phyloP scores from a whole-genome alignment of 2,113 vertebrate genomes.

The Felis chaus region DNA sequence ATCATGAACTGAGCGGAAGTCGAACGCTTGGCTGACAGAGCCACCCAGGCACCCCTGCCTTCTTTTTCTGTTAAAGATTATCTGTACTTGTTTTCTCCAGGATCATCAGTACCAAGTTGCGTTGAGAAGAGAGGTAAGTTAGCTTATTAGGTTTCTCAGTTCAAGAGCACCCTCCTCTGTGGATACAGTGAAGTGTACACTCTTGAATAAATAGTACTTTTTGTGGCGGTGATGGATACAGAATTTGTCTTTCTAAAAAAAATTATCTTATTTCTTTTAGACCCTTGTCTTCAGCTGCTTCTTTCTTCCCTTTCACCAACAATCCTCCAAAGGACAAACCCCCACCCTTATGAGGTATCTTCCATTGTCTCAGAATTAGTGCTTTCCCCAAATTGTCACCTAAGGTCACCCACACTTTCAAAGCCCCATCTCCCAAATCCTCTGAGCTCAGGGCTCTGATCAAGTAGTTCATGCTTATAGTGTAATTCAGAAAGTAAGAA shows the following conservation, averaged over 20 bases:
- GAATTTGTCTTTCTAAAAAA: background rate
- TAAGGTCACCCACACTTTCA: background rate
- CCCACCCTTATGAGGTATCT: background rate
- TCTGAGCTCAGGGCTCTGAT: background rate
- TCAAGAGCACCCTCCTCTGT: constrained; percentile 53
- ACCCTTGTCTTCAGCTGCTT: background rate
- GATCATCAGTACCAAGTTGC: background rate
- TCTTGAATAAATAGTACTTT: background rate
- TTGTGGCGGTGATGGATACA: background rate
- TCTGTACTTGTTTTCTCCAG: background rate
- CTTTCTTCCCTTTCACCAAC: background rate
- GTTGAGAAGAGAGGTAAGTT: background rate
- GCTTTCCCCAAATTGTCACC: background rate
- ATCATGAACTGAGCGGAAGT: too few species aligned
- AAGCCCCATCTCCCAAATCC: background rate
- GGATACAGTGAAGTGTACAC: background rate
- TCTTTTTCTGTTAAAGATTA: constrained; percentile 22
- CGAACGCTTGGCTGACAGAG: too few species aligned
- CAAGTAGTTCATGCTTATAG: background rate
- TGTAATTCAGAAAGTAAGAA: background rate
- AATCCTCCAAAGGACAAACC: background rate
- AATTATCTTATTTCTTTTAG: background rate
- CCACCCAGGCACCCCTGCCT: background rate
- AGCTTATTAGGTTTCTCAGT: background rate
- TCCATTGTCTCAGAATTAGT: background rate